Conservation (phyloP, 2,113 vertebrate genomes). For the Rallus limicola region DNA sequence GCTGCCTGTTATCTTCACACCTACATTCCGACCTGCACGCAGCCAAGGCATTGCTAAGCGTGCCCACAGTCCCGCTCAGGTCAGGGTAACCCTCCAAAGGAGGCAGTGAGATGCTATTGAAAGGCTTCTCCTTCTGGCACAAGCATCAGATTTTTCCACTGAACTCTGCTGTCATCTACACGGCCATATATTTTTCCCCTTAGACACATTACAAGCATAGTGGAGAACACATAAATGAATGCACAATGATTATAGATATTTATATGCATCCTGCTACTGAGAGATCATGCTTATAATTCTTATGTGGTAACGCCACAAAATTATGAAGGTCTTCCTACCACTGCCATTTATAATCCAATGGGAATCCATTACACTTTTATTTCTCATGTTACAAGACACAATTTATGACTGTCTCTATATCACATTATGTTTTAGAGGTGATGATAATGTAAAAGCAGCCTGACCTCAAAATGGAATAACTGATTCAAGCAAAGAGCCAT, state of each 20-base stretch:
- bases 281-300: conserved; percentile 56
- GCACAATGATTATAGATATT: conserved; percentile 42
- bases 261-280: conserved; percentile 33
- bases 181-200: not conserved
- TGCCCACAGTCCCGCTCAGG: not conserved
- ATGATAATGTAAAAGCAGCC: conserved; percentile 36
- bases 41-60: not conserved
- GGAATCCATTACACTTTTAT: conserved; percentile 60
- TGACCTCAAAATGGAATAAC: conserved; percentile 35
- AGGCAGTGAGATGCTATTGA: not conserved
- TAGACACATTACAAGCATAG: conserved; percentile 37
- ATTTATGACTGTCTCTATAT: conserved; percentile 44
- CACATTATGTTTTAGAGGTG: conserved; percentile 32
- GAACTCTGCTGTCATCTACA: not conserved
- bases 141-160: not conserved
- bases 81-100: not conserved
- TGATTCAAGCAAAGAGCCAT: not conserved
- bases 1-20: not conserved
- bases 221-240: conserved; percentile 50
- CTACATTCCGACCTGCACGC: not conserved
- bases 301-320: conserved; percentile 43
- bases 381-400: not conserved
- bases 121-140: not conserved
- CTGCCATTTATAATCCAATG: conserved; percentile 38
- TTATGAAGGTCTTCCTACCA: conserved; percentile 41